Evolutionary conservation across 2,888 invertebrate genomes (phyloP).

Genomic region (Nebria brevicollis): DNA sequence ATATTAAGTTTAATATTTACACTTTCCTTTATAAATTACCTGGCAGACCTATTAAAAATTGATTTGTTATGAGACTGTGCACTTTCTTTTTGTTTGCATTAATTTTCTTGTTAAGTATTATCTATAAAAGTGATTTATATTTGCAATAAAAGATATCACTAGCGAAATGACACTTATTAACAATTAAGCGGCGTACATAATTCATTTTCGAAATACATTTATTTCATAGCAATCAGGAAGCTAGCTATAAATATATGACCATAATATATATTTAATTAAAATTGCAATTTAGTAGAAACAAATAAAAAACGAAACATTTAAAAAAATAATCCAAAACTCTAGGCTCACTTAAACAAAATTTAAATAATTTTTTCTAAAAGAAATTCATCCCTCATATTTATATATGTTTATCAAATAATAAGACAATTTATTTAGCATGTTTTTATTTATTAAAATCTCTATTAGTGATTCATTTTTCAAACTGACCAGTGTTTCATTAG

Average conservation of each 20-base stretch:
- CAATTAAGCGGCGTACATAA: not conserved
- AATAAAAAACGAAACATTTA: no score
- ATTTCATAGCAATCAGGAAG: not conserved
- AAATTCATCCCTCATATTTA: no score
- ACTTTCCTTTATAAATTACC: not conserved
- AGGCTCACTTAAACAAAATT: no score
- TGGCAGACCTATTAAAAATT: constrained; percentile 13
- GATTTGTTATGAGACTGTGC: constrained; percentile 6
- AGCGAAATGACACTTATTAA: not conserved
- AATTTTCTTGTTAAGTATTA: constrained; percentile 15
- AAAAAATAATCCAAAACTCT: no score
- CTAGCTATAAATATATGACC: no score
- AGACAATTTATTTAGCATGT: no score
- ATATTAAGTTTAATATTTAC: not conserved
- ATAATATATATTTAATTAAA: no score
- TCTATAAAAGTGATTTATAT: constrained; percentile 15
- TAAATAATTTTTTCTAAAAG: no score
- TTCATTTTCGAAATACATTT: not conserved
- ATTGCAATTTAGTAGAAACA: no score
- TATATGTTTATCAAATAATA: no score
- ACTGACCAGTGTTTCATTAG: not conserved
- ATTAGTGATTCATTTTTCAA: not conserved
- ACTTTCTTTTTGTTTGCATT: constrained; percentile 20
- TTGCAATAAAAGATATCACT: not conserved
- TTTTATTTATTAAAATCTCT: no score